phyloP scores from a whole-genome alignment of 2,797 vertebrate species.

The Podarcis lilfordi region DNA sequence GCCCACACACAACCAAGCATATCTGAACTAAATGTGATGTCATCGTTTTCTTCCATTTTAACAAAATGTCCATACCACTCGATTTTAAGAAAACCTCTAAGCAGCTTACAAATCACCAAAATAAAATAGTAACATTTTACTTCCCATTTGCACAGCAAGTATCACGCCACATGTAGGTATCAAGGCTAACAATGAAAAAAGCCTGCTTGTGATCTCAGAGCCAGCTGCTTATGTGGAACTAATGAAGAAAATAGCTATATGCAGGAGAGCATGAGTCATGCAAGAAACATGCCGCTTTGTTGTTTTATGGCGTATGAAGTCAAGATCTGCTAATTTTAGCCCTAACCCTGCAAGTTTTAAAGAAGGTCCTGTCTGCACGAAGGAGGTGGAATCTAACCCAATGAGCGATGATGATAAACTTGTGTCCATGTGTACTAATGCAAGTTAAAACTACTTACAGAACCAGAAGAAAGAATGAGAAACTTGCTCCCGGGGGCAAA shows the following conservation, averaged over 20 bases:
- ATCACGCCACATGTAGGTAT: not conserved
- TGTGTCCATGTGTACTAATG: slow-evolving; percentile 19
- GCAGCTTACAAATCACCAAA: not conserved
- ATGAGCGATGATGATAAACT: slow-evolving; percentile 51
- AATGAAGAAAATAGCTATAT: not conserved
- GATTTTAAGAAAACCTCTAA: not conserved
- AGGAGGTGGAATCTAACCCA: slow-evolving; percentile 26
- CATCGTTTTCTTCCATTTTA: too few relatives aligned
- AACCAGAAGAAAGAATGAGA: slow-evolving; percentile 67
- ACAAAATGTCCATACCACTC: too few relatives aligned
- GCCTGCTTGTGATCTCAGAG: not conserved
- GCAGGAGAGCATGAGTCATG: not conserved
- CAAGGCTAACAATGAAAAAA: not conserved
- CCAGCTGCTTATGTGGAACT: not conserved
- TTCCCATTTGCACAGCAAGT: not conserved
- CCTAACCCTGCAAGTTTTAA: not conserved
- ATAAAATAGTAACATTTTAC: not conserved
- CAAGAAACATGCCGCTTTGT: not conserved
- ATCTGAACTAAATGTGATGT: not conserved
- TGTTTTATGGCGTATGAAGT: not conserved
- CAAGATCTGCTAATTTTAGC: slow-evolving; percentile 25
- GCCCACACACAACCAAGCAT: not conserved
- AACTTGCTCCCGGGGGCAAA: slow-evolving; percentile 69
- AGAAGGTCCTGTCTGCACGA: slow-evolving; percentile 41
- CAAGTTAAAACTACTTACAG: slow-evolving; percentile 40